Evolutionary conservation across 2,888 invertebrate genomes (phyloP), one percentile per base, ranked within the genome.

Genomic region (Salticus scenicus): DNA sequence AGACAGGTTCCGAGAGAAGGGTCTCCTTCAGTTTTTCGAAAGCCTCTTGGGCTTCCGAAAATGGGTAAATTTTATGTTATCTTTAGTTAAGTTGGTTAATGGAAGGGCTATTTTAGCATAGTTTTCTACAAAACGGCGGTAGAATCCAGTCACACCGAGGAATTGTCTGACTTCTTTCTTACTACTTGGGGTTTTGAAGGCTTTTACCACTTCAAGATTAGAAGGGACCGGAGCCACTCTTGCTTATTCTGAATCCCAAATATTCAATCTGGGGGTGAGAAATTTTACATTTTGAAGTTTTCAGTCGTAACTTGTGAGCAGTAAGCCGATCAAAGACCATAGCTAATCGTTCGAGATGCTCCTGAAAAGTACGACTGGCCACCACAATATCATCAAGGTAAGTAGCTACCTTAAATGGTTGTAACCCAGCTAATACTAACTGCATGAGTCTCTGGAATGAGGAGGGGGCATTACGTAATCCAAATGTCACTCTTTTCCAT

Each of bases 371-470:
- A 20, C 47, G 24, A 0, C 42, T 31, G 4, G 69, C 67, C 1
- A 71, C 76, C 14, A 76, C 28, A 14, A 77, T 77, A 20, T 71
- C 76, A 27, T 83, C 71, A n/a, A 77, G 10, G 28, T 77, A 77
- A 2, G 30, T 37, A n/a, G 41, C 17, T 0, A 57, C 41, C 12
- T n/a, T 5, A 30, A 30, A 47, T 1, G 2, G 31, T 2, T 1
- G 51, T 10, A 63, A 14, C 17, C n/a, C 30, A 37, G 27, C 27
- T 20, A 64, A 71, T 4, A 71, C 41, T 12, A 67, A 17, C n/a
- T 20, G 0, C 79, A 79, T 71, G 17, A 72, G 28, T 0, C 71
- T 10, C n/a, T 71, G 64, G 37, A 71, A 79, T 10, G 31, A 31
- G 0, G 24, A 2, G 5, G 28, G 63, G 2, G 76, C 33, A 17